Evolutionary conservation across 2,888 invertebrate genomes (phyloP).

Genomic region (Amblyteles armatorius): DNA sequence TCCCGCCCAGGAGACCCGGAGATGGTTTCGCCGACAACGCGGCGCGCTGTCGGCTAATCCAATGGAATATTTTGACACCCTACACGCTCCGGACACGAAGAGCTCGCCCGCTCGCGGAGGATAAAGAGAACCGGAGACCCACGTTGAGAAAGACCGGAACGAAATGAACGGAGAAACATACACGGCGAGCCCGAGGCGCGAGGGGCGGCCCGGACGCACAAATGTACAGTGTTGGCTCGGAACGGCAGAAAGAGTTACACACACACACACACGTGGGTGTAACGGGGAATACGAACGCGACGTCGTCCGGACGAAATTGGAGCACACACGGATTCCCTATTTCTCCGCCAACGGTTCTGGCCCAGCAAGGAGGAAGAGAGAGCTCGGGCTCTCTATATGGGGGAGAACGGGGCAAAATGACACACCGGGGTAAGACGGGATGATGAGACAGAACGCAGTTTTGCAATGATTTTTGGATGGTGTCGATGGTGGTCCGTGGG

Average conservation of each 20-base stretch:
- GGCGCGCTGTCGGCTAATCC: background rate
- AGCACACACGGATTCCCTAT: conserved; percentile 45
- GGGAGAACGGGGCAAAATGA: too few species aligned
- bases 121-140: conserved; percentile 65
- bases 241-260: conserved; percentile 12
- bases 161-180: conserved; percentile 2
- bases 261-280: background rate
- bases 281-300: conserved; percentile 21
- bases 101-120: conserved; percentile 56
- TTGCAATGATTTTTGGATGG: too few species aligned
- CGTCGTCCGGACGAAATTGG: conserved; percentile 62
- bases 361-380: background rate
- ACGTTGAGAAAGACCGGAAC: conserved; percentile 1
- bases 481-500: too few species aligned
- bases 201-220: background rate
- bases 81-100: conserved; percentile 55
- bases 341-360: conserved; percentile 20
- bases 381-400: background rate
- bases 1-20: background rate
- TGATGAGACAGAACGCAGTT: too few species aligned
- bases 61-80: conserved; percentile 14
- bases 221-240: background rate
- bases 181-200: background rate
- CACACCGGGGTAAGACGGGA: too few species aligned
- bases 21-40: background rate